A percentile compares a stretch with the other conserved stretches of the same genome.
These are phyloP conservation scores for Pachypanchax playfairii DNA, from an alignment of 2,113 vertebrate species.

Conservation along the genomic window DNA sequence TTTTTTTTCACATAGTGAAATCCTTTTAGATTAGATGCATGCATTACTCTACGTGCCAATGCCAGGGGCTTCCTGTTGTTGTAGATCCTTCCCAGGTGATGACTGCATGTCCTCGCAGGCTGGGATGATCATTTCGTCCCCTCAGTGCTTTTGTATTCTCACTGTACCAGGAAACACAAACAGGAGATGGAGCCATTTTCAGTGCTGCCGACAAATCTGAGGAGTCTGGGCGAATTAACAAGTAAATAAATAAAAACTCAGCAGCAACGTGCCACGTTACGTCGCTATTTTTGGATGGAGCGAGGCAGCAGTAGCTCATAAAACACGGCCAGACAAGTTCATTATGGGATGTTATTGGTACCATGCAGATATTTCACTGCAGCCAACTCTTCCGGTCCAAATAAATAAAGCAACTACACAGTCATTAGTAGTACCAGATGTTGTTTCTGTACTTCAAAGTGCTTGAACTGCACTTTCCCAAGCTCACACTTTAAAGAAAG, in stretches of 20 bases:
- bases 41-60: constrained; percentile 80
- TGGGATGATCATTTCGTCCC: constrained; percentile 55
- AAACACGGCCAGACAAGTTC: constrained; percentile 18
- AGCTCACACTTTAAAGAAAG: not conserved
- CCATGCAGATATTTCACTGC: constrained; percentile 31
- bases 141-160: constrained; percentile 78
- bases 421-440: constrained; percentile 8
- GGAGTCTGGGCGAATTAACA: not conserved
- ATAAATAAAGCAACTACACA: constrained; percentile 18
- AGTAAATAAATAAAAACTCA: not conserved
- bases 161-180: constrained; percentile 64
- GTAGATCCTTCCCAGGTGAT: constrained; percentile 63
- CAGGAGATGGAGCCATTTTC: constrained; percentile 8
- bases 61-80: constrained; percentile 61
- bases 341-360: constrained; percentile 18
- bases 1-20: constrained; percentile 77
- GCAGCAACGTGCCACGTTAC: constrained; percentile 9
- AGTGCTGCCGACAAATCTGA: constrained; percentile 6
- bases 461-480: not conserved
- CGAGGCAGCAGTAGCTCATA: constrained; percentile 9
- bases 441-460: constrained; percentile 4
- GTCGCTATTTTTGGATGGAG: constrained; percentile 18
- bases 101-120: constrained; percentile 65
- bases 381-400: constrained; percentile 7
- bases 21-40: constrained; percentile 78